phyloP scores from a whole-genome alignment of 1,140 invertebrate species.

The Drosophila sturtevanti region DNA sequence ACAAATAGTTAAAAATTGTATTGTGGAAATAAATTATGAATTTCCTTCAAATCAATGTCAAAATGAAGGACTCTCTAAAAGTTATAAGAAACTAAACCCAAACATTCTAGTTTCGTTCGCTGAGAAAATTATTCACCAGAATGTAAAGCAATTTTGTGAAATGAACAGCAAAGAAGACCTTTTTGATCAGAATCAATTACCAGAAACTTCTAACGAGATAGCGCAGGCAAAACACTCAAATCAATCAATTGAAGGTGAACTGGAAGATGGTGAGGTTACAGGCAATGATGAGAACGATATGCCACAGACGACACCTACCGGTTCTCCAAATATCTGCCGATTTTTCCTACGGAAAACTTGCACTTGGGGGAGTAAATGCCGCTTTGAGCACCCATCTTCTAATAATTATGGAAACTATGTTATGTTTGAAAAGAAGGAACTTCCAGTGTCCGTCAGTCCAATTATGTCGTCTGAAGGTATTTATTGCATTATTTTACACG shows the following conservation, averaged over 20 bases:
- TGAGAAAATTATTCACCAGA: not conserved
- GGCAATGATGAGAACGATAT: not conserved
- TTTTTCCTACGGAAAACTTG: conserved; percentile 33
- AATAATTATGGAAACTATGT: conserved; percentile 39
- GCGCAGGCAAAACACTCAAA: not conserved
- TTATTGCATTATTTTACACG: not conserved
- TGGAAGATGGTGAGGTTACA: conserved; percentile 54
- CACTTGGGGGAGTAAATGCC: conserved; percentile 34
- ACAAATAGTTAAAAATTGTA: not conserved
- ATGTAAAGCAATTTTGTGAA: not conserved
- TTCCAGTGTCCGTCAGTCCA: conserved; percentile 3
- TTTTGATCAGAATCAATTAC: not conserved
- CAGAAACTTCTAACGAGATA: not conserved
- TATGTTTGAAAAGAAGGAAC: conserved; percentile 45
- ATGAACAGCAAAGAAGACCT: not conserved
- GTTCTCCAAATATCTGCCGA: conserved; percentile 22
- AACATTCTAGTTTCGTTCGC: not conserved
- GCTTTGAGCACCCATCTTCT: conserved; percentile 27
- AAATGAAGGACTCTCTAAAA: not conserved
- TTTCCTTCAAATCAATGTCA: not conserved
- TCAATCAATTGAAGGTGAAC: not conserved
- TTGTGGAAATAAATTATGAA: not conserved
- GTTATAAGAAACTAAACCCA: not conserved
- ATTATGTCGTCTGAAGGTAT: not conserved
- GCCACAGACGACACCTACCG: not conserved